These are phyloP conservation scores for Halocaridina rubra DNA, from an alignment of 2,888 invertebrate genomes.

Conservation along the genomic window DNA sequence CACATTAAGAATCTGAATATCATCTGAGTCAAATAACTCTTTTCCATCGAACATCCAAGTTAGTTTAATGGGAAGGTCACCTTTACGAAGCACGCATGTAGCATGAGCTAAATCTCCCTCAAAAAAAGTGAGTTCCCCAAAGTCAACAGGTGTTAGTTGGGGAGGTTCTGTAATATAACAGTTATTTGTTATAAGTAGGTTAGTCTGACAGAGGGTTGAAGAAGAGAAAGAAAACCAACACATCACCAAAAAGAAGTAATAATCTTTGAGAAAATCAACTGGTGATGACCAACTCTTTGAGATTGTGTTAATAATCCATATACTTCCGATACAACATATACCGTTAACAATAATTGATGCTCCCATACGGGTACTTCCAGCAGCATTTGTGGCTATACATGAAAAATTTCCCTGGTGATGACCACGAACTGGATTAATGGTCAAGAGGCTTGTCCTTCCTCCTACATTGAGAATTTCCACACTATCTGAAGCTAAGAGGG, in stretches of 20 bases:
- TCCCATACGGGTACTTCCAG: conserved; percentile 55
- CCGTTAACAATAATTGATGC: conserved; percentile 48
- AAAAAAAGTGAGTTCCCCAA: conserved; percentile 57
- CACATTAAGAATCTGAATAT: conserved; percentile 58
- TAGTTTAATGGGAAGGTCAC: conserved; percentile 74
- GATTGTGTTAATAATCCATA: too few species aligned
- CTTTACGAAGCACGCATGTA: conserved; percentile 71
- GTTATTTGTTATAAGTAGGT: not conserved
- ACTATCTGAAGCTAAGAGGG: conserved; percentile 19
- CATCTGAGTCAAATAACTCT: conserved; percentile 66
- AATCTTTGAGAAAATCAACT: too few species aligned
- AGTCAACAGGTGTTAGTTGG: conserved; percentile 39
- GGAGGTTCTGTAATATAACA: conserved; percentile 55
- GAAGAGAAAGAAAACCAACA: conserved; percentile 36
- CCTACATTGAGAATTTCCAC: conserved; percentile 44
- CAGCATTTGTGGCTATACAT: conserved; percentile 68
- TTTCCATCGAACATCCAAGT: conserved; percentile 69
- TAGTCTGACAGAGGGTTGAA: not conserved
- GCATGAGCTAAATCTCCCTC: conserved; percentile 65
- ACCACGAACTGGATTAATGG: conserved; percentile 75
- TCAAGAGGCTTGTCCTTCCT: conserved; percentile 76
- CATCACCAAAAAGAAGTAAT: not conserved
- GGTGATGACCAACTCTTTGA: too few species aligned
- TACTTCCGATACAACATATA: too few species aligned
- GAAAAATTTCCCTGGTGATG: conserved; percentile 73